phyloP scores from a whole-genome alignment of 2,888 invertebrate genomes.

The Tholera decimalis region DNA sequence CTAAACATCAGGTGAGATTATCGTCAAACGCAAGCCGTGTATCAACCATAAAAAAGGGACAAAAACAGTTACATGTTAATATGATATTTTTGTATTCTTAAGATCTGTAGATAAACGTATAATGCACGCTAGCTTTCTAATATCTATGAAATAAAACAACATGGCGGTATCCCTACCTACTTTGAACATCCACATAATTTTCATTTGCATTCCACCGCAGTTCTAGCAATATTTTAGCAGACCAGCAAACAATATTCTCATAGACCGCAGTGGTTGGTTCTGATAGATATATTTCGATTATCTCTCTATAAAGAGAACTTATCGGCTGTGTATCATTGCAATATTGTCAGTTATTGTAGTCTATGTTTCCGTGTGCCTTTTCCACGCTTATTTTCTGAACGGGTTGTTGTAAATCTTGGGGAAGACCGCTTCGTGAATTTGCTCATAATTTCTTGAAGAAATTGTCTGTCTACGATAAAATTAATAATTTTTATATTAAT shows the following conservation, averaged over 20 bases:
- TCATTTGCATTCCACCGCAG: constrained; percentile 23
- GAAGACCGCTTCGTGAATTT: neutral
- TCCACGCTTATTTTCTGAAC: constrained; percentile 20
- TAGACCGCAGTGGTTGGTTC: constrained; percentile 36
- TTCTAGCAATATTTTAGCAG: constrained; percentile 28
- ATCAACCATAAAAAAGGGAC: too few relatives aligned
- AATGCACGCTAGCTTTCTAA: too few relatives aligned
- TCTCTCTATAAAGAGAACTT: constrained; percentile 70
- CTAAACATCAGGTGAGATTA: too few relatives aligned
- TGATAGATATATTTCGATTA: constrained; percentile 68
- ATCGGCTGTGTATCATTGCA: constrained; percentile 70
- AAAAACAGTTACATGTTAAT: too few relatives aligned
- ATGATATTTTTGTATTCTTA: too few relatives aligned
- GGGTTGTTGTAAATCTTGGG: neutral
- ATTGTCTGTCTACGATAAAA: too few relatives aligned
- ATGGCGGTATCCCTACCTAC: neutral
- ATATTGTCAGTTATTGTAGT: constrained; percentile 64
- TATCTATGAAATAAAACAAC: neutral
- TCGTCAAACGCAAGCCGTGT: too few relatives aligned
- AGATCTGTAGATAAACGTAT: too few relatives aligned
- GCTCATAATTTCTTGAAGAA: neutral
- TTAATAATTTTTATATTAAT: too few relatives aligned
- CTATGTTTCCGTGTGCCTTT: constrained; percentile 25
- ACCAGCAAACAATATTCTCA: constrained; percentile 24
- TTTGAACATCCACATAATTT: constrained; percentile 1